Base-by-base conservation (phyloP, 2,797 vertebrate genomes). In the Cossypha caffra region DNA sequence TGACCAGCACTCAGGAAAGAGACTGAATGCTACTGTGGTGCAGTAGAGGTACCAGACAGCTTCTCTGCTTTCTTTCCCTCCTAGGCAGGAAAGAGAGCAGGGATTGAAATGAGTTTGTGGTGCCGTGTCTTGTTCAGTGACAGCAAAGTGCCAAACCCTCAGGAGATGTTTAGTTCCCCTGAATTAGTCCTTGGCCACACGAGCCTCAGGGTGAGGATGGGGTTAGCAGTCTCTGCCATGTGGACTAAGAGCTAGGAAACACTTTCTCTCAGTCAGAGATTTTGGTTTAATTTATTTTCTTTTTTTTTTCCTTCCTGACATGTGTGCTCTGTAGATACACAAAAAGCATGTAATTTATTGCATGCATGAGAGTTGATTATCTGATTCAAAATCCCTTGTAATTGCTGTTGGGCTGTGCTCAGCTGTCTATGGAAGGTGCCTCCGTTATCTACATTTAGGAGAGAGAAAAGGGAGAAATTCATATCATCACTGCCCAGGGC, bases 341-440 rank as follows among this genome's bases (percentile, higher is more conserved):
- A 20, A 79, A 90, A 93, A 90, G 11, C 74, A 88, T 55, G 45
- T 76, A 86, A 88, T 85, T 82, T 71, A 43, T 69, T 92, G 83
- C 77, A 84, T 66, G 77, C 71, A 50, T 64, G 67, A 82, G 40
- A 76, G 76, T 17, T 90, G 83, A 78, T 93, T 74, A 95, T 85
- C 55, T 13, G 1, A 4, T 58, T 88, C 69, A 69, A 90, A 94
- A 88, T 79, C 67, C 71, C 57, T 87, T 71, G 57, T 63, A 92
- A 71, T n/a, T 86, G 54, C 69, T 82, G 7, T 73, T 0, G 0
- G 86, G 33, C 62, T 77, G 31, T 75, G 31, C 58, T 92, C 83
- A 90, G 73, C 45, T 64, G 8, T 21, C 55, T 61, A 4, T 5
- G 7, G 57, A 37, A 52, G 48, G 7, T 67, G n/a, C 23, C 40